A percentile compares a stretch with the other conserved stretches of the same genome.
Conservation (phyloP, 2,797 vertebrate genomes). For the Pygocentrus nattereri region DNA sequence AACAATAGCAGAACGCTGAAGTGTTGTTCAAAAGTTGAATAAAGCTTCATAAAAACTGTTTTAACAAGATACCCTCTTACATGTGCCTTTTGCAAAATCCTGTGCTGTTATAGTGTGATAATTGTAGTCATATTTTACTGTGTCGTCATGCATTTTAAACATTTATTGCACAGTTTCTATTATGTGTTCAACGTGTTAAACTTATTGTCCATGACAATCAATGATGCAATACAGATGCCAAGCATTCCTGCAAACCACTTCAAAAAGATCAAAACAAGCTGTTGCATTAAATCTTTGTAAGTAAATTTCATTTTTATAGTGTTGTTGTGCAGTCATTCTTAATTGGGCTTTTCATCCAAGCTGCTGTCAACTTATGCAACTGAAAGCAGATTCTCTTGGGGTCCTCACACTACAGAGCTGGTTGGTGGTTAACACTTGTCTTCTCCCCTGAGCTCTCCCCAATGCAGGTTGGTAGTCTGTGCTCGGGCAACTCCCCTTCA, state of each 20-base stretch:
- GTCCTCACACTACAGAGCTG: constrained; percentile 21
- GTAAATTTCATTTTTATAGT: not conserved
- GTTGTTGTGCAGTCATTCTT: not conserved
- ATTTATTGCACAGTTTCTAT: not conserved
- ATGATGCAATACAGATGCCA: not conserved
- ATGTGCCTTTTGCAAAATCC: no score
- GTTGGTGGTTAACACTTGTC: constrained; percentile 76
- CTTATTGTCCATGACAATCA: no score
- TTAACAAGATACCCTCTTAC: no score
- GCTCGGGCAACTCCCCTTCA: constrained; percentile 59
- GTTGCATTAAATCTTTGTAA: not conserved
- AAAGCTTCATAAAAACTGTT: no score
- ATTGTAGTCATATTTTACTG: not conserved
- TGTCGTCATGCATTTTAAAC: not conserved
- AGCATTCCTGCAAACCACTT: not conserved
- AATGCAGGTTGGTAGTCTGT: constrained; percentile 88
- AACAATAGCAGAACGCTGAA: no score
- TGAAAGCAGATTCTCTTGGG: constrained; percentile 13
- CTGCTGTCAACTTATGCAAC: not conserved
- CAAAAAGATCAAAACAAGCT: not conserved
- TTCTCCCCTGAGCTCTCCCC: constrained; percentile 84
- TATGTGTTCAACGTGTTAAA: no score
- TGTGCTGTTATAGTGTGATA: no score
- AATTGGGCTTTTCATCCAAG: not conserved
- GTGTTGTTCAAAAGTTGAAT: no score